A percentile compares a stretch with the other conserved stretches of the same genome.
These are phyloP conservation scores for Melanostoma mellinum DNA, from an alignment of 2,888 invertebrate species.

Conservation along the genomic window DNA sequence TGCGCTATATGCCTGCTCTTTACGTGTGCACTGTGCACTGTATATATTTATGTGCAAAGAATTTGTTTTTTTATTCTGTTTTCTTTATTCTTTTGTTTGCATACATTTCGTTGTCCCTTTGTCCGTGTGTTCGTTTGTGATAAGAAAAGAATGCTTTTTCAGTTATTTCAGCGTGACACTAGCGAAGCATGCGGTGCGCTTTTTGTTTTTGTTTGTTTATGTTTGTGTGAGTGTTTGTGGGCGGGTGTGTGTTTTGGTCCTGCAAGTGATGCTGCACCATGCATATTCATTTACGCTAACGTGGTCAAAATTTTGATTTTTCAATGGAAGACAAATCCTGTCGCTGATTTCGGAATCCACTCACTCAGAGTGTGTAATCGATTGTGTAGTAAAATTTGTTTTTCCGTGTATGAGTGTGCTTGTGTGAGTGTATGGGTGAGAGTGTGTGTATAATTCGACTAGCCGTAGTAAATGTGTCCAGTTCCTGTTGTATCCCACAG, in stretches of 20 bases:
- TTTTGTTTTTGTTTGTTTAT: constrained; percentile 20
- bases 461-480: constrained; percentile 67
- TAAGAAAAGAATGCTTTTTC: constrained; percentile 56
- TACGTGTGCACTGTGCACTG: constrained; percentile 40
- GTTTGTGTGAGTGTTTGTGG: constrained; percentile 19
- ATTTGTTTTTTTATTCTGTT: constrained; percentile 38
- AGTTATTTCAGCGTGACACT: constrained; percentile 42
- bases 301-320: constrained; percentile 54
- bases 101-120: constrained; percentile 55
- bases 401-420: not conserved
- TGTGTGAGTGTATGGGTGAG: constrained; percentile 9
- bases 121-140: constrained; percentile 64
- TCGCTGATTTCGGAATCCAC: constrained; percentile 46
- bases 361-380: constrained; percentile 61
- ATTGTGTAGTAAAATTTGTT: constrained; percentile 65
- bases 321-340: constrained; percentile 52
- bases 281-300: constrained; percentile 50
- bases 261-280: constrained; percentile 3
- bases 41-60: constrained; percentile 61
- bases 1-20: constrained; percentile 14
- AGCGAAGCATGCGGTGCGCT: constrained; percentile 33
- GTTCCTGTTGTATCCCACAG: constrained; percentile 29
- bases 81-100: constrained; percentile 46
- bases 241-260: constrained; percentile 10
- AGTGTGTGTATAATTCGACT: not conserved